These are phyloP conservation scores for Eugnorisma glareosa DNA, from an alignment of 2,888 invertebrate species.

Conservation along the genomic window DNA sequence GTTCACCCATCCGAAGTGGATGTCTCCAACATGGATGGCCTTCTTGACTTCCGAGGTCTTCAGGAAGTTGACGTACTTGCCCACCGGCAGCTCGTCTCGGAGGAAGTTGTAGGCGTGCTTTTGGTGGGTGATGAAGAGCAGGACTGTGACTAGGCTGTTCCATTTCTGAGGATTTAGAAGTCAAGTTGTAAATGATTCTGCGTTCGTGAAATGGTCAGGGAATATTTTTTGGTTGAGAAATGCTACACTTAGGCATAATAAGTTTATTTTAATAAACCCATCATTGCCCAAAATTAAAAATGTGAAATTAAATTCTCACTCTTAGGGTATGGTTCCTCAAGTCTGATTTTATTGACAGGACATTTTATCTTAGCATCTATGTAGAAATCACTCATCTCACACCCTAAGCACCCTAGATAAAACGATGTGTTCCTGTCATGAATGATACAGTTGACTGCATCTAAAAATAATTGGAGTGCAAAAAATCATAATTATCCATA, in stretches of 20 bases:
- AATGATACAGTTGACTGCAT: background rate
- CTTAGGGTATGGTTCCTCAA: background rate
- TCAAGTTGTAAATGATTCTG: background rate
- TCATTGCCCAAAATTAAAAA: background rate
- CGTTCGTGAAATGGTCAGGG: background rate
- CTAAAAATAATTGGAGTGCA: background rate
- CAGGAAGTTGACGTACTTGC: conserved; percentile 73
- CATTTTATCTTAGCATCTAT: background rate
- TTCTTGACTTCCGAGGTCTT: conserved; percentile 75
- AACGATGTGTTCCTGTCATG: background rate
- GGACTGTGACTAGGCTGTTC: conserved; percentile 73
- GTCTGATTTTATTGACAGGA: background rate
- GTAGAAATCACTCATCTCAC: background rate
- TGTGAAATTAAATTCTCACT: background rate
- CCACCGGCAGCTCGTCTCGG: conserved; percentile 75
- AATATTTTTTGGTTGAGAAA: background rate
- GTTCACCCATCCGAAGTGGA: conserved; percentile 78
- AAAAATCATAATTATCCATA: no score
- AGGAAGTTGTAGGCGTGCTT: conserved; percentile 85
- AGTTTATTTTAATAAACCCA: no score
- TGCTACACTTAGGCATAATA: background rate
- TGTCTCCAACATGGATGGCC: conserved; percentile 84
- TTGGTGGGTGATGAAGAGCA: conserved; percentile 78
- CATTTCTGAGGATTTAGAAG: conserved; percentile 75
- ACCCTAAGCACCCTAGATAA: background rate